phyloP scores from a whole-genome alignment of 30 jellyfish, hydroid and myxozoan species.

The Hydra vulgaris region DNA sequence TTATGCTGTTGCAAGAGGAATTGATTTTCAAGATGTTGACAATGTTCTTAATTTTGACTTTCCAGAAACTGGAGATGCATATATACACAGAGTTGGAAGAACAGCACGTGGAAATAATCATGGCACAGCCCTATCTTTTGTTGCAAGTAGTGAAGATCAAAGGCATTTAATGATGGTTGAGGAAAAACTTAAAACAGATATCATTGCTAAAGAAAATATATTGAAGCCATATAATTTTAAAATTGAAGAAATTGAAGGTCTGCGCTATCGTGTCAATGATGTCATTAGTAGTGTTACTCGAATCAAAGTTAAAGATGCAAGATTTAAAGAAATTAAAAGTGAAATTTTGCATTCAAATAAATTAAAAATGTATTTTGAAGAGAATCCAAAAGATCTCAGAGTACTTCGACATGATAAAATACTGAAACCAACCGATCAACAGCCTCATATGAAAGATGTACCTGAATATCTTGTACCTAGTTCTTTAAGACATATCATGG shows the following conservation, averaged over 20 bases:
- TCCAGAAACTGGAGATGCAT: constrained; percentile 66
- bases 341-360: constrained; percentile 70
- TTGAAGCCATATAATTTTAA: constrained; percentile 79
- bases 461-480: constrained; percentile 92
- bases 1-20: constrained; percentile 87
- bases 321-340: constrained; percentile 79
- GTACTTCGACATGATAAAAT: constrained; percentile 83
- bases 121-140: constrained; percentile 89
- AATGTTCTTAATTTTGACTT: constrained; percentile 91
- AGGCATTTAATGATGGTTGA: constrained; percentile 25
- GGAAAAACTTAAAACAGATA: constrained; percentile 29
- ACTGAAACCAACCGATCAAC: constrained; percentile 52
- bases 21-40: constrained; percentile 93
- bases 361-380: constrained; percentile 72
- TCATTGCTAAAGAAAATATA: constrained; percentile 26
- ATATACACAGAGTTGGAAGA: constrained; percentile 91
- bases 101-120: constrained; percentile 91
- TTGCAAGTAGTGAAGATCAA: constrained; percentile 41
- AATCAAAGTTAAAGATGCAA: constrained; percentile 74
- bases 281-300: constrained; percentile 71
- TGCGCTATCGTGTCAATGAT: constrained; percentile 87
- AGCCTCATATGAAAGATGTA: constrained; percentile 82
- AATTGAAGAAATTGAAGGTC: constrained; percentile 89
- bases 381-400: constrained; percentile 81
- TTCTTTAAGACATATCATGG: constrained; percentile 45